Conservation (phyloP, 2,888 invertebrate species). For the Hirtodrosophila trivittata region DNA sequence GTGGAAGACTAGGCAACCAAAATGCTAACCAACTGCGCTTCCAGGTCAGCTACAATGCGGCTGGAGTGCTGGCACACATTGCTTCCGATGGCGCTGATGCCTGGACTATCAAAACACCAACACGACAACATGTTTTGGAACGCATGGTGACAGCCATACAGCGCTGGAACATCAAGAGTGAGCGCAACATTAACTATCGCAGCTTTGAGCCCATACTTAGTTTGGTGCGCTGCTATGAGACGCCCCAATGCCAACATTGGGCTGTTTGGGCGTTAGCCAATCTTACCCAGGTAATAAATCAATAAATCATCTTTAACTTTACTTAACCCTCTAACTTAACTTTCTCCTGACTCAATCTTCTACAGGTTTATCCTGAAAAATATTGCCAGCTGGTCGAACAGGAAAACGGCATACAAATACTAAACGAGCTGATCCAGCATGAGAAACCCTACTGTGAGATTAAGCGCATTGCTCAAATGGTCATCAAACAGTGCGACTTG, state of each 20-base stretch:
- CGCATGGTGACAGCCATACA: conserved; percentile 93
- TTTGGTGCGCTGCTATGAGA: conserved; percentile 91
- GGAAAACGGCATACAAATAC: conserved; percentile 92
- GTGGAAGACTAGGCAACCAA: conserved; percentile 55
- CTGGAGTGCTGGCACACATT: conserved; percentile 97
- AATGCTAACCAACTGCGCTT: conserved; percentile 71
- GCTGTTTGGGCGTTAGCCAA: conserved; percentile 99
- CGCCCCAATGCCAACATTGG: conserved; percentile 97
- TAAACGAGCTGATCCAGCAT: conserved; percentile 88
- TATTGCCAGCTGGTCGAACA: conserved; percentile 94
- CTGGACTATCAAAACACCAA: conserved; percentile 91
- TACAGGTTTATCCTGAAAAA: conserved; percentile 91
- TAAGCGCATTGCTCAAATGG: conserved; percentile 88
- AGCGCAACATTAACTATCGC: conserved; percentile 97
- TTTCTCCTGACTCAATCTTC: no score
- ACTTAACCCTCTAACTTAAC: no score
- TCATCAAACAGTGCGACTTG: conserved; percentile 87
- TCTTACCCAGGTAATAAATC: conserved; percentile 87
- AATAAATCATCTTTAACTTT: no score
- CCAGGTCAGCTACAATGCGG: conserved; percentile 96
- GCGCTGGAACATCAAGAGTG: conserved; percentile 93
- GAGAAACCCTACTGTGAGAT: conserved; percentile 87
- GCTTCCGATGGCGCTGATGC: conserved; percentile 94
- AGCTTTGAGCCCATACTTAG: conserved; percentile 97
- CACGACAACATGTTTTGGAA: conserved; percentile 88